These are phyloP conservation scores for Papilio machaon DNA, from an alignment of 1,140 invertebrate genomes.

Conservation along the genomic window DNA sequence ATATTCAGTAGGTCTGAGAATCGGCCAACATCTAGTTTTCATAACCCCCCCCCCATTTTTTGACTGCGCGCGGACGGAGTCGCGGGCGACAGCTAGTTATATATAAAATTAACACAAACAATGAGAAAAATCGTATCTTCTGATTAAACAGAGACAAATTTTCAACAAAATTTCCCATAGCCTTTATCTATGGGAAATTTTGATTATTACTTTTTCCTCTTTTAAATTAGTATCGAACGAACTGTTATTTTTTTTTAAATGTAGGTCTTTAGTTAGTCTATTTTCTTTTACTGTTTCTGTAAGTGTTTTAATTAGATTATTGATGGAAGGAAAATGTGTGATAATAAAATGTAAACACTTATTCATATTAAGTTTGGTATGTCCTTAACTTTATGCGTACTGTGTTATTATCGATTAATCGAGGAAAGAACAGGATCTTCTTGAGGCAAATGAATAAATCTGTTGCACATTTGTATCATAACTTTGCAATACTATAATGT, in stretches of 20 bases:
- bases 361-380: neutral
- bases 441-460: constrained; percentile 14
- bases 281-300: neutral
- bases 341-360: too few relatives aligned
- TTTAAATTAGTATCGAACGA: too few relatives aligned
- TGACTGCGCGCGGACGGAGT: too few relatives aligned
- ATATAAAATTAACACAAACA: neutral
- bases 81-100: too few relatives aligned
- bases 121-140: neutral
- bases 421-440: constrained; percentile 20
- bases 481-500: neutral
- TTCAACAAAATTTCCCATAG: neutral
- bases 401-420: constrained; percentile 21
- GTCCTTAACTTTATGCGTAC: neutral
- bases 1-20: too few relatives aligned
- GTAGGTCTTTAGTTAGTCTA: too few relatives aligned
- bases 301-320: too few relatives aligned
- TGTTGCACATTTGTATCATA: neutral
- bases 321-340: too few relatives aligned
- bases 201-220: neutral
- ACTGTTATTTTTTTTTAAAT: too few relatives aligned
- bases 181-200: neutral
- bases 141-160: neutral
- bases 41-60: too few relatives aligned
- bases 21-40: too few relatives aligned